phyloP scores from a whole-genome alignment of 2,113 vertebrate species.

The Fregetta grallaria region DNA sequence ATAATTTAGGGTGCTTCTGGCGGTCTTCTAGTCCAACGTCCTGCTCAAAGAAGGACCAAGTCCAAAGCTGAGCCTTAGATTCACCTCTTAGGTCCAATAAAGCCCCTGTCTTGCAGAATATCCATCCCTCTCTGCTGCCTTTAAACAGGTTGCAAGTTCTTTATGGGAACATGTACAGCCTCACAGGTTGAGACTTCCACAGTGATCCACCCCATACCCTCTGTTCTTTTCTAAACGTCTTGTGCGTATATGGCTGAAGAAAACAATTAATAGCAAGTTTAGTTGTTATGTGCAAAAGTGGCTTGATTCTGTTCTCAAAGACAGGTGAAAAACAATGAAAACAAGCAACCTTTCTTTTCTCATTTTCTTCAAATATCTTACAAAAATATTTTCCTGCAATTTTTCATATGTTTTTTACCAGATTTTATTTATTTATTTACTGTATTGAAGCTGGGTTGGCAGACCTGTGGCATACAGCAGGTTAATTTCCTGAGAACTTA shows the following conservation, averaged over 20 bases:
- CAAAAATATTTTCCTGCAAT: neutral
- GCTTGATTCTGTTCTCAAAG: neutral
- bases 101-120: neutral
- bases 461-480: neutral
- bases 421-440: neutral
- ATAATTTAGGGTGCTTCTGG: neutral
- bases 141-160: neutral
- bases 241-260: neutral
- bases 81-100: neutral
- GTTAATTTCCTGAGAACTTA: neutral
- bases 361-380: neutral
- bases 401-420: neutral
- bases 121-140: neutral
- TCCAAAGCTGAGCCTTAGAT: neutral
- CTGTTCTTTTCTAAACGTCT: neutral
- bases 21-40: neutral
- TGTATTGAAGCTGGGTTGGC: neutral
- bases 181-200: neutral
- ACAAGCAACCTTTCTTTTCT: neutral
- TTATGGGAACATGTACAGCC: neutral
- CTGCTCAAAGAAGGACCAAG: neutral
- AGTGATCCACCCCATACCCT: neutral
- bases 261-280: neutral
- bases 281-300: neutral
- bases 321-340: neutral